Base-by-base conservation (phyloP, 2,113 vertebrate genomes). In the Hippoglossus stenolepis region DNA sequence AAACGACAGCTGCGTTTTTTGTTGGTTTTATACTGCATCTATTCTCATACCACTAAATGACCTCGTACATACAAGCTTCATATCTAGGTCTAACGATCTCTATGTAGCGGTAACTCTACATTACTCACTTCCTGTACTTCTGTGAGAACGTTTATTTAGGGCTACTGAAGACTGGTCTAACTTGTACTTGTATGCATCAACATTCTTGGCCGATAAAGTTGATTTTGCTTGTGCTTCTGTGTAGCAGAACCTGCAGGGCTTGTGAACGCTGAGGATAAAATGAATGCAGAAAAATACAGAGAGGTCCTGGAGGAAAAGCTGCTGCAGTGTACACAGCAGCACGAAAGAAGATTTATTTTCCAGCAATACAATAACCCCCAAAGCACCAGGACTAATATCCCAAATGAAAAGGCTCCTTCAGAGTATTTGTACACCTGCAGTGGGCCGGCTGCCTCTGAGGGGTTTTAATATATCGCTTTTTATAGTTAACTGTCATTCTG, bases 271-370 rank as follows among this genome's bases (percentile, higher is more conserved):
- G 60, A 51, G 53, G 21, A 62, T 47, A 7, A 74, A 69, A 70
- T 8, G 0, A 73, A 64, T 73, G 71, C 60, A 76, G 75, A 70
- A 73, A 72, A 84, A 73, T 14, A 77, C 63, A 51, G 28, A 59
- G 26, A 64, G 5, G 14, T 65, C 61, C 66, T 53, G 35, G 57
- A 73, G 26, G 20, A 65, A 47, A 80, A 49, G 15, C 51, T 84
- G 78, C 70, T 56, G 82, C 63, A 77, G 61, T 58, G 61, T 54
- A 49, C 45, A 49, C 14, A 17, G 17, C 45, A 49, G 35, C 26
- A 63, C 10, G n/a, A 43, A 45, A 58, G 40, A 62, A 64, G 75
- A 85, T 83, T 70, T 77, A 82, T 85, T 64, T 60, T 68, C 12
- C 49, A 57, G n/a, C 3, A 2, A 71, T 40, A 84, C 74, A 78